Conservation (phyloP, 2,113 vertebrate genomes). For the Suricata suricatta region DNA sequence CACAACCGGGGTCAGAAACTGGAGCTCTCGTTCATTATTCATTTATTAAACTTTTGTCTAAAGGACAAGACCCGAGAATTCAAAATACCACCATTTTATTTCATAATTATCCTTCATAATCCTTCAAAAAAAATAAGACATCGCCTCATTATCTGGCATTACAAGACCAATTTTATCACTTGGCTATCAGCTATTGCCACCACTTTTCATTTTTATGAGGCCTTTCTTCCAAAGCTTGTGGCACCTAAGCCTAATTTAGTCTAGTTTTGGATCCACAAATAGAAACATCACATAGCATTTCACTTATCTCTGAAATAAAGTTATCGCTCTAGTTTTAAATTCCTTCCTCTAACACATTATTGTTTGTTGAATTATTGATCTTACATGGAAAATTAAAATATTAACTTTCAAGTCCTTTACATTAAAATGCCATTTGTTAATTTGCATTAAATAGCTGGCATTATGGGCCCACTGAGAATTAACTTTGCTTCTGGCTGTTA, state of each 20-base stretch:
- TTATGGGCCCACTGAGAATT: conserved; percentile 73
- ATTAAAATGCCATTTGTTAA: conserved; percentile 79
- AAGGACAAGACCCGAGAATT: conserved; percentile 1
- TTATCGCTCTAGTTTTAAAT: conserved; percentile 50
- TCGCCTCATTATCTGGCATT: conserved; percentile 34
- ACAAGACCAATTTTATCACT: background rate
- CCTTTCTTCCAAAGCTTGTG: background rate
- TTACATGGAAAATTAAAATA: conserved; percentile 68
- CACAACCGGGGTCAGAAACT: background rate
- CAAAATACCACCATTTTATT: conserved; percentile 12
- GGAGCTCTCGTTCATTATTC: background rate
- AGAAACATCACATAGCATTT: conserved; percentile 53
- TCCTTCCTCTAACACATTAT: conserved; percentile 55
- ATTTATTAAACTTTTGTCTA: conserved; percentile 44
- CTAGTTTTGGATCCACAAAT: conserved; percentile 69
- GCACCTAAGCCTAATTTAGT: conserved; percentile 48
- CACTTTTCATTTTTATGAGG: conserved; percentile 59
- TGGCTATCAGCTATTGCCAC: background rate
- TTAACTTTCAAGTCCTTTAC: conserved; percentile 67
- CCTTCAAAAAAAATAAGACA: conserved; percentile 44
- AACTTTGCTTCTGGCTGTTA: conserved; percentile 74
- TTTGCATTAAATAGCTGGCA: conserved; percentile 76
- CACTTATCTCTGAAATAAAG: conserved; percentile 56
- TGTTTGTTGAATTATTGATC: conserved; percentile 76
- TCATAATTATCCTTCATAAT: conserved; percentile 54